These are phyloP conservation scores for Scarus forsteni DNA, from an alignment of 2,797 vertebrate species.

Conservation along the genomic window DNA sequence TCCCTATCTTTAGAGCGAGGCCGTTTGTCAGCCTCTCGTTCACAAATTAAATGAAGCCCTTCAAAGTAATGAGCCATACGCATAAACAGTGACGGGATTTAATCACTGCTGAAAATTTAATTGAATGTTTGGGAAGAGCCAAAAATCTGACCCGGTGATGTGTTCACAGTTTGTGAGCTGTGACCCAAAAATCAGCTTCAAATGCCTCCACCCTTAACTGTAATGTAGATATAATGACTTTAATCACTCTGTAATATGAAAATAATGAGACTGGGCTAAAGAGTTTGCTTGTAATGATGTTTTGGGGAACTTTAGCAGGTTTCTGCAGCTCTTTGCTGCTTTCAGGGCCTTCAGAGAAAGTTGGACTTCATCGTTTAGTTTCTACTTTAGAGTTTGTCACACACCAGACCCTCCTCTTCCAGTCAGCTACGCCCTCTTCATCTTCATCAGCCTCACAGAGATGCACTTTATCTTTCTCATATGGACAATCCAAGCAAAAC, in stretches of 20 bases:
- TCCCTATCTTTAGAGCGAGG: slow-evolving; percentile 49
- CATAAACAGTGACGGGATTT: slow-evolving; percentile 44
- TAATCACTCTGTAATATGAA: not conserved
- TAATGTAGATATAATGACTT: not conserved
- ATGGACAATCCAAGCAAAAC: too few relatives aligned
- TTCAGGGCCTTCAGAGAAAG: not conserved
- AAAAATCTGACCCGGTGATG: slow-evolving; percentile 36
- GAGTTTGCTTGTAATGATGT: not conserved
- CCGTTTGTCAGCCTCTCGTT: slow-evolving; percentile 35
- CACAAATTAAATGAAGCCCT: slow-evolving; percentile 58
- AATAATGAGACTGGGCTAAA: not conserved
- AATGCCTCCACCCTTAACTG: not conserved
- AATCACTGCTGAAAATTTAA: slow-evolving; percentile 56
- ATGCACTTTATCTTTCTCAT: too few relatives aligned
- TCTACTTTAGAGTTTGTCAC: too few relatives aligned
- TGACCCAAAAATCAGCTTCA: slow-evolving; percentile 18
- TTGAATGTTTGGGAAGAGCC: slow-evolving; percentile 57
- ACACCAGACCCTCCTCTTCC: too few relatives aligned
- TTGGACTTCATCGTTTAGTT: not conserved
- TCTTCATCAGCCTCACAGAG: too few relatives aligned
- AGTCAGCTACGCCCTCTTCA: too few relatives aligned
- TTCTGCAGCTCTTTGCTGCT: not conserved
- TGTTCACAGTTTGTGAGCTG: slow-evolving; percentile 37
- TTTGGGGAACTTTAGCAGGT: not conserved
- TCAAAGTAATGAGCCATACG: slow-evolving; percentile 45